Evolutionary conservation across 2,888 invertebrate genomes (phyloP), one percentile per base, ranked within the genome.

Genomic region (Teleogryllus oceanicus): DNA sequence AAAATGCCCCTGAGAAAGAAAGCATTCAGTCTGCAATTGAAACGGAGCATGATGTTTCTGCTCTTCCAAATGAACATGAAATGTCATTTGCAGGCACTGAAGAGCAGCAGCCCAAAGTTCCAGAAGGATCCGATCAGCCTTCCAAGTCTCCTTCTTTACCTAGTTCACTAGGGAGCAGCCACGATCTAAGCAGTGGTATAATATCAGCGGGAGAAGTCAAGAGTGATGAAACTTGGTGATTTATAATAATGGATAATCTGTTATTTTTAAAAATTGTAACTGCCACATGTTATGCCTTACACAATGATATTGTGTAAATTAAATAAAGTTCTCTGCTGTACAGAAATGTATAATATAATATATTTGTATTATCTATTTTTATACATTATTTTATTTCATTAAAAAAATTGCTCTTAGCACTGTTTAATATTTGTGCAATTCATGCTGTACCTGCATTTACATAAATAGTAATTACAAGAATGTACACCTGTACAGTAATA

Each of bases 161-260:
- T 13, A 62, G 62, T 8, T 18, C n/a, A 18, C 62, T 62, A 12
- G 62, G 62, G 16, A 62, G 62, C 62, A 62, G 62, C 62, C 13
- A 62, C 4, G 62, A 62, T 18, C 16, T 62, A n/a, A 62, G 62
- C 62, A 62, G 62, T 62, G 62, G 8, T n/a, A n/a, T 62, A 5
- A 62, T 62, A 62, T 62, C 62, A 16, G 62, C 62, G 11, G 62
- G 62, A 62, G 62, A 62, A 62, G 5, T 11, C 4, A 62, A 62
- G n/a, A 62, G 62, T 62, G 62, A 62, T 62, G n/a, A 62, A 13
- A 18, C 62, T 62, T 62, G 62, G 62, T 62, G 62, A 62, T 62
- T 5, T 16, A 18, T 62, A 62, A 62, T 62, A 18, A n/a, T 62
- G 11, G 62, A 18, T 12, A n/a, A 62, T 18, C 4, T 18, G 62